Evolutionary conservation across 2,888 invertebrate species (phyloP).

Genomic region (Auanema sp.): DNA sequence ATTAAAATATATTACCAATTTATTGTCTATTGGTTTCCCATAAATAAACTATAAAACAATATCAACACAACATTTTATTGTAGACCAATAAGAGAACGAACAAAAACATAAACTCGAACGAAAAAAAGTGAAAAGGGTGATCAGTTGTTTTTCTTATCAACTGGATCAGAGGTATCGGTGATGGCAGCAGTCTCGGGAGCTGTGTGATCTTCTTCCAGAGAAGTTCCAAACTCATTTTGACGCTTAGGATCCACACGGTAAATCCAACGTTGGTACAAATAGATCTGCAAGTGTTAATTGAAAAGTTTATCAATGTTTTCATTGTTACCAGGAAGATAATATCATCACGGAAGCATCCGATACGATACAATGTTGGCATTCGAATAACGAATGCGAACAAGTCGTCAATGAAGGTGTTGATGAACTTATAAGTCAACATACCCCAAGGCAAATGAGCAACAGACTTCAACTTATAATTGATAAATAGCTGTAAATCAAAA

Average conservation of each 20-base stretch:
- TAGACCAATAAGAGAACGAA: no score
- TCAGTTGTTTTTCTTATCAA: no score
- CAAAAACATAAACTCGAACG: no score
- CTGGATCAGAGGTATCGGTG: not conserved
- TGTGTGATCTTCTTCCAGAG: slow-evolving; percentile 73
- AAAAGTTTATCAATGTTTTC: not conserved
- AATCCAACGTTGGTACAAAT: slow-evolving; percentile 96
- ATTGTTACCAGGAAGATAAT: slow-evolving; percentile 87
- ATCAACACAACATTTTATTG: no score
- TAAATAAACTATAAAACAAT: no score
- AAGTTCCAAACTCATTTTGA: slow-evolving; percentile 97
- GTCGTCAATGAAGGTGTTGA: slow-evolving; percentile 99
- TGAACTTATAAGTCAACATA: slow-evolving; percentile 98
- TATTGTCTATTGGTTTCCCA: no score
- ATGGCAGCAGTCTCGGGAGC: slow-evolving; percentile 7
- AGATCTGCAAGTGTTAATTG: slow-evolving; percentile 66
- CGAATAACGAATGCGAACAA: slow-evolving; percentile 99
- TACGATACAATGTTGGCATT: slow-evolving; percentile 93
- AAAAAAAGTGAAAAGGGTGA: no score
- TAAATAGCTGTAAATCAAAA: slow-evolving; percentile 74
- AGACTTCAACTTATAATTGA: slow-evolving; percentile 97
- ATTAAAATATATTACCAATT: no score
- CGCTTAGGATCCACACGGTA: slow-evolving; percentile 93
- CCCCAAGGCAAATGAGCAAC: slow-evolving; percentile 99
- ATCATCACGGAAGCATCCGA: slow-evolving; percentile 97